A percentile compares a stretch with the other conserved stretches of the same genome.
Evolutionary conservation across 2,888 invertebrate genomes (phyloP).

Genomic region (Crocallis elinguaria): DNA sequence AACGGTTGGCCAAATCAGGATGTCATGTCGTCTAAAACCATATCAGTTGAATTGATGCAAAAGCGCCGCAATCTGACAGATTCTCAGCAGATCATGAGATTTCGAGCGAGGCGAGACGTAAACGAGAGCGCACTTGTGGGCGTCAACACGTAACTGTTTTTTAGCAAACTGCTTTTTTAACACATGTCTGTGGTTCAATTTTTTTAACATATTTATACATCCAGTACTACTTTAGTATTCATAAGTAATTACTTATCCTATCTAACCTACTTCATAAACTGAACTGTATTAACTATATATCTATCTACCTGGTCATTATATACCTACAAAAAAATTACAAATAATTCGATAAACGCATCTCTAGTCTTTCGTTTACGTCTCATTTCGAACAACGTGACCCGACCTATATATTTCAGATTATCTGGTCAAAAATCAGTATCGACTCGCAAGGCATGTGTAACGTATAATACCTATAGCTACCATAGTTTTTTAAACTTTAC

Average conservation of each 20-base stretch:
- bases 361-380: constrained; percentile 11
- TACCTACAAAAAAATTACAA: too few species aligned
- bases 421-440: constrained; percentile 63
- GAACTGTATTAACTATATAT: too few species aligned
- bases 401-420: constrained; percentile 47
- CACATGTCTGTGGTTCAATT: neutral
- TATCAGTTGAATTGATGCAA: constrained; percentile 28
- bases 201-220: neutral
- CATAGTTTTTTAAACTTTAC: constrained; percentile 76
- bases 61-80: constrained; percentile 27
- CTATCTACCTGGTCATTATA: too few species aligned
- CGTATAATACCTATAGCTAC: constrained; percentile 65
- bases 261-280: too few species aligned
- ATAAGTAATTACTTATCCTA: too few species aligned
- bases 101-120: constrained; percentile 23
- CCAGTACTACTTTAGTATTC: too few species aligned
- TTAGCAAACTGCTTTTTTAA: neutral
- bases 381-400: constrained; percentile 9
- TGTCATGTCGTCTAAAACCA: constrained; percentile 5
- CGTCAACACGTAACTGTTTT: constrained; percentile 15
- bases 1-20: constrained; percentile 14
- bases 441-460: constrained; percentile 60
- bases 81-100: constrained; percentile 19
- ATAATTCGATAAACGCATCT: neutral
- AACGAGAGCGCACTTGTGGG: constrained; percentile 16